Evolutionary conservation across 2,797 vertebrate species (phyloP), one percentile per base, ranked within the genome.

Genomic region (Hypotaenidia philippensis): DNA sequence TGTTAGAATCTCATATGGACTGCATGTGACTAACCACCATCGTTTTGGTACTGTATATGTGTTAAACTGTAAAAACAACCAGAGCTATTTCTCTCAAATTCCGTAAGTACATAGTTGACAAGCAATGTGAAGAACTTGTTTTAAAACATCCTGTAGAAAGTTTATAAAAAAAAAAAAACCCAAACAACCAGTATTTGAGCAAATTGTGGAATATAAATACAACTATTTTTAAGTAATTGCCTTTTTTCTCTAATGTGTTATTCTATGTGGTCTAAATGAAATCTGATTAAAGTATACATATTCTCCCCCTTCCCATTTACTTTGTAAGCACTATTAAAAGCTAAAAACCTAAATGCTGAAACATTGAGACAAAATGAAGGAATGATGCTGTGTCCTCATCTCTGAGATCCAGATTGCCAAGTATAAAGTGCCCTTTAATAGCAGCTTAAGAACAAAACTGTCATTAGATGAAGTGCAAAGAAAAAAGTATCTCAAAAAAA

Each of bases 1-100:
- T 98, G 98, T 97, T 98, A 98, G 98, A 98, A 97, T 98, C 98
- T 96, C 98, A 98, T 94, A 98, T 98, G 98, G 98, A 98, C 98
- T 98, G 98, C 97, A 98, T 98, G 98, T 98, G 98, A 98, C 97
- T 83, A 91, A 90, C 87, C 93, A 87, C 93, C 97, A 93, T 90
- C 71, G 20, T 87, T 97, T 97, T 97, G 96, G 97, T 97, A 93
- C 93, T 95, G 82, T 93, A 93, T 88, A 96, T 91, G 96, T 96
- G 96, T 97, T 97, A 97, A 97, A 96, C 97, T 98, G 96, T 97
- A 97, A 97, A 97, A 97, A 97, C 81, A 96, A 91, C 96, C 96
- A 97, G 97, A 98, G 98, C 97, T 97, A 95, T 96, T 96, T 96
- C 96, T 96, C 90, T 96, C 93, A 90, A 95, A 95, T 97, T 97